A percentile compares a stretch with the other conserved stretches of the same genome.
Evolutionary conservation across 2,797 vertebrate genomes (phyloP).

Genomic region (Coendou prehensilis): DNA sequence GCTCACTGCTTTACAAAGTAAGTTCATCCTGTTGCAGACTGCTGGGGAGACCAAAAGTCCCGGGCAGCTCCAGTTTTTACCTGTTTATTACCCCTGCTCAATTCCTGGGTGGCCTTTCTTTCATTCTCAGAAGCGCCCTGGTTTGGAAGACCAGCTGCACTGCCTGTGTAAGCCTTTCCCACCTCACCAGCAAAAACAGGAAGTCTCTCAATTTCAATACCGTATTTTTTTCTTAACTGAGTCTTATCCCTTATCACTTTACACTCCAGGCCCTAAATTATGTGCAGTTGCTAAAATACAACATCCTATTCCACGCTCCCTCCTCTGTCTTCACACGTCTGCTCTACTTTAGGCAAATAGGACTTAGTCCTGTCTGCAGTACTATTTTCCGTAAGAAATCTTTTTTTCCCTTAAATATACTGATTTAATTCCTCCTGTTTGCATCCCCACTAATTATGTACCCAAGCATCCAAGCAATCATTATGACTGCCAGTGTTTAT

Average conservation of each 20-base stretch:
- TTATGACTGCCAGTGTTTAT: not conserved
- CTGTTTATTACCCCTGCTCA: not conserved
- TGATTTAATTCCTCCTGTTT: not conserved
- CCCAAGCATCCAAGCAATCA: not conserved
- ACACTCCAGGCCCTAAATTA: not conserved
- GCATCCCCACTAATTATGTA: not conserved
- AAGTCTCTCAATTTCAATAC: not conserved
- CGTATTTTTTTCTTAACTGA: not conserved
- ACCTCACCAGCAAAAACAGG: not conserved
- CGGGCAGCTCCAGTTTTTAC: not conserved
- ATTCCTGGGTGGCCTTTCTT: not conserved
- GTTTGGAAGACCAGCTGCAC: not conserved
- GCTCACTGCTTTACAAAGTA: constrained; percentile 97
- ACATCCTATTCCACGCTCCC: not conserved
- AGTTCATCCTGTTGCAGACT: constrained; percentile 63
- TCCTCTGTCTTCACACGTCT: not conserved
- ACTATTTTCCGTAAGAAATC: not conserved
- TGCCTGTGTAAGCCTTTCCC: not conserved
- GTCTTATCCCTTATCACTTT: constrained; percentile 20
- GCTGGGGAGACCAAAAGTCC: not conserved
- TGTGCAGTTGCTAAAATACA: not conserved
- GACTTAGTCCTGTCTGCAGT: not conserved
- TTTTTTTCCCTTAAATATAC: not conserved
- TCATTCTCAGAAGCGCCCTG: not conserved
- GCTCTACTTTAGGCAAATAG: not conserved